Percentiles rank a stretch among this genome's conserved stretches.
phyloP scores from a whole-genome alignment of 2,888 invertebrate genomes.

The Eubasilissa splendida region DNA sequence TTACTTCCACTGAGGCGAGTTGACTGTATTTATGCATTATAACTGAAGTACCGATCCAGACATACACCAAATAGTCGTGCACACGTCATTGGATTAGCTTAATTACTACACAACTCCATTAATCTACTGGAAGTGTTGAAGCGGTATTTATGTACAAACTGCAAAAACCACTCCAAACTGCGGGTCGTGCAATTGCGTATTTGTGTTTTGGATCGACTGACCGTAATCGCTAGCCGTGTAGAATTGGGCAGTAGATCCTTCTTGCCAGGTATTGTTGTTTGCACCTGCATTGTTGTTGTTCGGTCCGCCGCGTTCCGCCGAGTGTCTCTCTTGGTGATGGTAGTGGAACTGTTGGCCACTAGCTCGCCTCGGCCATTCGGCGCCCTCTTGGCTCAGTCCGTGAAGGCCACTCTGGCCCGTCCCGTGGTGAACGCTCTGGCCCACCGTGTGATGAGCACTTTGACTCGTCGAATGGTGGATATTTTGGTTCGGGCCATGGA shows the following conservation, averaged over 20 bases:
- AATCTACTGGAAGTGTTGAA: too few species aligned
- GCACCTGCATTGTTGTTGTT: slow-evolving; percentile 52
- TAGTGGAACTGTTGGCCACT: slow-evolving; percentile 49
- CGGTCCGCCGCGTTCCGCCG: slow-evolving; percentile 5
- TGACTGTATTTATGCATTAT: too few species aligned
- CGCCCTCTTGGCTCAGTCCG: slow-evolving; percentile 54
- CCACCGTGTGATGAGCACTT: background rate
- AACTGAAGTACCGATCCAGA: too few species aligned
- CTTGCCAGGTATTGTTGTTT: slow-evolving; percentile 65
- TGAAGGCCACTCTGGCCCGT: background rate
- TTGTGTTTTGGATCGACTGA: slow-evolving; percentile 61
- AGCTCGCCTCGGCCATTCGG: slow-evolving; percentile 59
- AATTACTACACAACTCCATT: too few species aligned
- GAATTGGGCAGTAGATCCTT: slow-evolving; percentile 65
- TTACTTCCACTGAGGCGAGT: too few species aligned
- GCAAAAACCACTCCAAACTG: too few species aligned
- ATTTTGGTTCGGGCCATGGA: background rate
- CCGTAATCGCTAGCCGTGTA: slow-evolving; percentile 69
- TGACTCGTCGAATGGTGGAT: background rate
- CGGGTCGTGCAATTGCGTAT: background rate
- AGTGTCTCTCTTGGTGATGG: slow-evolving; percentile 41
- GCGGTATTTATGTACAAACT: too few species aligned
- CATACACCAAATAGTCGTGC: too few species aligned
- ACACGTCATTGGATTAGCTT: too few species aligned
- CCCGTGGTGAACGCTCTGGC: background rate